Evolutionary conservation across 37 sponge, comb jelly and placozoan species (phyloP).

Genomic region (Hexactinellida sp.): DNA sequence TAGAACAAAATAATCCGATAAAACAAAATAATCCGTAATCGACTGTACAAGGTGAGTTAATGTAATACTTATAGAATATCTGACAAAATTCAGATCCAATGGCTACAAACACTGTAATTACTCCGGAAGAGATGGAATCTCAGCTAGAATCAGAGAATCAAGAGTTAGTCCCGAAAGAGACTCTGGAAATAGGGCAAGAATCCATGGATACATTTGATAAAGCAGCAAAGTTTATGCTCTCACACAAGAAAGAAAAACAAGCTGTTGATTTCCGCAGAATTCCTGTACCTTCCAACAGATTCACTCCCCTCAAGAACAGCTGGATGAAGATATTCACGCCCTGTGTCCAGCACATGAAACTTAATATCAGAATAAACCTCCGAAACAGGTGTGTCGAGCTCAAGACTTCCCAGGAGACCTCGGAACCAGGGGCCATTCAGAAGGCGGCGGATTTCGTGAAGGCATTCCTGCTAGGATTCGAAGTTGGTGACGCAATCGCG

Average conservation of each 20-base stretch:
- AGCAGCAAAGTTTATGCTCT: not conserved
- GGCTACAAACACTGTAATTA: not conserved
- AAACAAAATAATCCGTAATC: too few species aligned
- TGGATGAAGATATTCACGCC: slow-evolving; percentile 99
- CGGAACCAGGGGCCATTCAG: slow-evolving; percentile 84
- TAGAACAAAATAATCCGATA: too few species aligned
- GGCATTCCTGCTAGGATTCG: slow-evolving; percentile 94
- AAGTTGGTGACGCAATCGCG: slow-evolving; percentile 87
- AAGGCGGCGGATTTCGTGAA: slow-evolving; percentile 90
- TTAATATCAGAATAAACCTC: slow-evolving; percentile 86
- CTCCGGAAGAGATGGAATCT: not conserved
- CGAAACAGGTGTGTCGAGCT: slow-evolving; percentile 81
- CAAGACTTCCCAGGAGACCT: slow-evolving; percentile 76
- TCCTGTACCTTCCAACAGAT: slow-evolving; percentile 74
- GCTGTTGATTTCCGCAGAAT: slow-evolving; percentile 57
- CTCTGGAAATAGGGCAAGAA: not conserved
- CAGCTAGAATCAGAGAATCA: not conserved
- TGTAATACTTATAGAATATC: too few species aligned
- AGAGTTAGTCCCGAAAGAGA: too few species aligned
- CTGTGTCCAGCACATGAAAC: slow-evolving; percentile 87
- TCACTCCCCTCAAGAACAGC: slow-evolving; percentile 90
- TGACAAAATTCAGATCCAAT: too few species aligned
- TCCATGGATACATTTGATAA: not conserved
- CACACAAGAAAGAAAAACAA: not conserved
- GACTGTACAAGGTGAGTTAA: too few species aligned